Base-by-base conservation (phyloP, 2,888 invertebrate genomes). In the Nemoura dubitans region DNA sequence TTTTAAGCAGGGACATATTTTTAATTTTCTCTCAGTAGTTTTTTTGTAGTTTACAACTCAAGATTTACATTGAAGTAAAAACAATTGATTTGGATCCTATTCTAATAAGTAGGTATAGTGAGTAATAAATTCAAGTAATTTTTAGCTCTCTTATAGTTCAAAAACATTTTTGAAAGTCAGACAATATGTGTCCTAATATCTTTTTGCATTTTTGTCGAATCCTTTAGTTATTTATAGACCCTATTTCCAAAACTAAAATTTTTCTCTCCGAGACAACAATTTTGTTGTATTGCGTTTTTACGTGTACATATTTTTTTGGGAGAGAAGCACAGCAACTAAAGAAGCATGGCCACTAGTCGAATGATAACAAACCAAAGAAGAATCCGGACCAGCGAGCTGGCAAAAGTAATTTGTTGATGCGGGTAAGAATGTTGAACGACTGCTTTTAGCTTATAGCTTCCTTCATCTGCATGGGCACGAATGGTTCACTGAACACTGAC, bases 371-470 rank as follows among this genome's bases (percentile, higher is more conserved):
- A 25, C 83, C 59, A 84, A 30, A 43, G 84, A 84, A 84, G 84
- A 84, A 6, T 6, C 76, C 7, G 21, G 7, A 10, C 0, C 29
- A 76, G 25, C 43, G 16, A 29, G 30, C 27, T 84, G 76, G 29
- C 59, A 27, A 81, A 81, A 81, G 80, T 29, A 81, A 81, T n/a
- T 26, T 10, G 28, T 10, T 27, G 28, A 83, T 42, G 29, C 7
- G 1, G 84, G 84, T 84, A 76, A 84, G 84, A 59, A 84, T 27
- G 21, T 76, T 84, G 16, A 42, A 27, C 6, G 25, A 43, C 43
- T 59, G 59, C 59, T 59, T 84, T 29, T 84, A 84, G 84, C 84
- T 84, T 84, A n/a, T n/a, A 28, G n/a, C 28, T 76, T 84, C 28
- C 84, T 16, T 28, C 25, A 26, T 6, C 14, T 76, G 84, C 84